Evolutionary conservation across 2,888 invertebrate genomes (phyloP).

Genomic region (Encarsia formosa): DNA sequence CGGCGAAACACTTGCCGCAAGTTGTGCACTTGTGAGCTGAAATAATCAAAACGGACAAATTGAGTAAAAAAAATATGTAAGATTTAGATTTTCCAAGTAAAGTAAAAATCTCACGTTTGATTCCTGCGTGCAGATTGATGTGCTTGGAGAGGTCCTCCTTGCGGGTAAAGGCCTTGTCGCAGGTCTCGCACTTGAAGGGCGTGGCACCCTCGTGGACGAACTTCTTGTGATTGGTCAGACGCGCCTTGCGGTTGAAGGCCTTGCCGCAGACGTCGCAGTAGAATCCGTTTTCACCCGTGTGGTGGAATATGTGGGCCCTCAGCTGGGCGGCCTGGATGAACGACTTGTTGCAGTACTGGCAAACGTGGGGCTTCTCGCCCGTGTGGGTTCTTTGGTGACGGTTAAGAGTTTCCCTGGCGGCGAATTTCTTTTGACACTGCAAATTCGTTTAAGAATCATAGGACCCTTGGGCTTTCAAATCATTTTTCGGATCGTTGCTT

Average conservation of each 20-base stretch:
- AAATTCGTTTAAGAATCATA: no score
- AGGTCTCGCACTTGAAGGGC: constrained; percentile 58
- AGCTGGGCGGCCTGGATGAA: constrained; percentile 82
- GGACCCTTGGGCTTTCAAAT: no score
- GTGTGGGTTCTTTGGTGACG: constrained; percentile 70
- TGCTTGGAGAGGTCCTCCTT: constrained; percentile 63
- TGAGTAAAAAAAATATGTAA: not conserved
- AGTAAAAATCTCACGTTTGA: constrained; percentile 54
- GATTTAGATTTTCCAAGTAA: not conserved
- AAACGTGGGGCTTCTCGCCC: constrained; percentile 56
- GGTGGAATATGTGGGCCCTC: constrained; percentile 72
- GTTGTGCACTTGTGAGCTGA: constrained; percentile 47
- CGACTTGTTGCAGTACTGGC: constrained; percentile 68
- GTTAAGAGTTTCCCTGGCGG: constrained; percentile 78
- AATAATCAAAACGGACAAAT: constrained; percentile 11
- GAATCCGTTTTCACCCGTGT: constrained; percentile 66
- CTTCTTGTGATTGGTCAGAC: constrained; percentile 58
- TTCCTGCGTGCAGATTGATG: constrained; percentile 57
- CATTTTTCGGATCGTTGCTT: no score
- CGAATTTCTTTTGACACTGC: constrained; percentile 73
- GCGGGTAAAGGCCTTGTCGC: constrained; percentile 59
- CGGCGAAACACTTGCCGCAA: constrained; percentile 66
- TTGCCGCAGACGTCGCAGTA: constrained; percentile 61
- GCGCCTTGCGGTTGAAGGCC: constrained; percentile 54
- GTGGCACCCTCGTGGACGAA: constrained; percentile 63